Conservation (phyloP, 2,113 vertebrate genomes). For the Pycnonotus jocosus region DNA sequence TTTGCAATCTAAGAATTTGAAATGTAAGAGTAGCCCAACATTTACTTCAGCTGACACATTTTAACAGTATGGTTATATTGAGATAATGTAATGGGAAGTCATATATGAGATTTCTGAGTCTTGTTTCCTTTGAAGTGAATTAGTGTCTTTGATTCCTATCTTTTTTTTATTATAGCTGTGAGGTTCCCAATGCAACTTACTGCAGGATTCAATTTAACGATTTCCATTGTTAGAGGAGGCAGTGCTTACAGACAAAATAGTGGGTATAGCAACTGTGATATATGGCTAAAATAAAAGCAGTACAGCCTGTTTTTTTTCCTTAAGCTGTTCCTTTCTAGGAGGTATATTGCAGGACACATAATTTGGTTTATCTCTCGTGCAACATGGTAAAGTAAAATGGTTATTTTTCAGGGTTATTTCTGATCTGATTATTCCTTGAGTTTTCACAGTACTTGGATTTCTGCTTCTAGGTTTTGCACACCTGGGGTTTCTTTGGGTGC, state of each 20-base stretch:
- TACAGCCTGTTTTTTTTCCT: not conserved
- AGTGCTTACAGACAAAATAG: not conserved
- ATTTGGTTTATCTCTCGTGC: not conserved
- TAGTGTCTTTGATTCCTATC: not conserved
- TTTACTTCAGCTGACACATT: not conserved
- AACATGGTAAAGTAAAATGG: not conserved
- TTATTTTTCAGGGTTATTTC: not conserved
- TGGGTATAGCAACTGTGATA: not conserved
- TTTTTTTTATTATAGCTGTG: not conserved
- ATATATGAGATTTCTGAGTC: not conserved
- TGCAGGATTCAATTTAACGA: rapidly evolving
- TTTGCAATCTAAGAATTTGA: conserved; percentile 11
- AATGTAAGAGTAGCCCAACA: not conserved
- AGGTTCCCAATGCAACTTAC: not conserved
- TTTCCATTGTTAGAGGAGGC: not conserved
- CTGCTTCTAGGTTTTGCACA: not conserved
- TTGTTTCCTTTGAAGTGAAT: not conserved
- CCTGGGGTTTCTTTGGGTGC: not conserved
- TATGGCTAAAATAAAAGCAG: not conserved
- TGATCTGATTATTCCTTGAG: not conserved
- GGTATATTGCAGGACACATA: not conserved
- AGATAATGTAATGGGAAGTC: not conserved
- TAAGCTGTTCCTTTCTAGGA: not conserved
- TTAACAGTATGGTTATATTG: not conserved
- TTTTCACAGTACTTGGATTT: not conserved